Evolutionary conservation across 2,797 vertebrate genomes (phyloP).

Genomic region (Liasis olivaceus): DNA sequence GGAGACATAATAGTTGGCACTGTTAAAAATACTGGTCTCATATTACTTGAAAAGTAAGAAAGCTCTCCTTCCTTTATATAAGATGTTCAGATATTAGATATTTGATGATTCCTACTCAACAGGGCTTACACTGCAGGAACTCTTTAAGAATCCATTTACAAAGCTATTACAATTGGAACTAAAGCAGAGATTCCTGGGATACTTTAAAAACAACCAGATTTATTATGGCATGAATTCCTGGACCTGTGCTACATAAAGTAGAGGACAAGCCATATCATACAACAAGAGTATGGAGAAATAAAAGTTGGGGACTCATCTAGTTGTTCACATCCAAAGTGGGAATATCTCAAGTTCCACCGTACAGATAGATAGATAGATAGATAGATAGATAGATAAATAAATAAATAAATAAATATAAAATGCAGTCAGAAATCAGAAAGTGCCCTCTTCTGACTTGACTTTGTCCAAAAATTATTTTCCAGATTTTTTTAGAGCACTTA

Average conservation of each 20-base stretch:
- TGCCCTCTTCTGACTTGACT: constrained; percentile 47
- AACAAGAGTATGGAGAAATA: neutral
- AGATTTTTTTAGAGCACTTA: constrained; percentile 61
- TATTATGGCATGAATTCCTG: neutral
- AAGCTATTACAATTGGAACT: neutral
- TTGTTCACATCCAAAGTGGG: too few relatives aligned
- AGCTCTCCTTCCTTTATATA: neutral
- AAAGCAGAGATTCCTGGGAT: neutral
- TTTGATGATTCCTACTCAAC: neutral
- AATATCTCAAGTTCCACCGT: too few relatives aligned
- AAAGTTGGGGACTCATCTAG: neutral
- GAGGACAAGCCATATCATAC: neutral
- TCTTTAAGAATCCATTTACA: neutral
- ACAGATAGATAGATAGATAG: too few relatives aligned
- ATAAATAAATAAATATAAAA: neutral
- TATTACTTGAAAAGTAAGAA: neutral
- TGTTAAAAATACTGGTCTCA: neutral
- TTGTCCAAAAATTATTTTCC: constrained; percentile 27
- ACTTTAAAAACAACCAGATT: neutral
- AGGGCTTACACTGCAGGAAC: neutral
- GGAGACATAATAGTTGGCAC: neutral
- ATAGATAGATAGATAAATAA: neutral
- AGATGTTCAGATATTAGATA: constrained; percentile 24
- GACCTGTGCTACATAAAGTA: neutral
- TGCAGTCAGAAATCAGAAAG: constrained; percentile 18